Percentiles rank a stretch among this genome's conserved stretches.
These are phyloP conservation scores for Petaurus breviceps DNA, from an alignment of 2,113 vertebrate genomes.

Conservation along the genomic window DNA sequence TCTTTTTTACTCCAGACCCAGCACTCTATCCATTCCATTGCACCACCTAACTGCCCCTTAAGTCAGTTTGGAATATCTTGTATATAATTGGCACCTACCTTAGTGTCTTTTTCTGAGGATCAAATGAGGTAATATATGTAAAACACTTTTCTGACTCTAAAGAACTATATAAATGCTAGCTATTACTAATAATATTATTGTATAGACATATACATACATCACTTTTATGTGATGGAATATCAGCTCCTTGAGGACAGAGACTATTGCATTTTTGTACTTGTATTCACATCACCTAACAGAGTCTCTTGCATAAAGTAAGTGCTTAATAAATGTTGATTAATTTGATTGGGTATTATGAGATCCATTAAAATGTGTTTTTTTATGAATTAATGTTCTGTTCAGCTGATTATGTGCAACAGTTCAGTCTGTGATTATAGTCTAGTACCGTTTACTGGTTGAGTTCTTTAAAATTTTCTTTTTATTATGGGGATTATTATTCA, in stretches of 20 bases:
- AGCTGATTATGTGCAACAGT: neutral
- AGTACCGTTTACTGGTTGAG: neutral
- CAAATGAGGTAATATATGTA: neutral
- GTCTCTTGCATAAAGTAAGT: neutral
- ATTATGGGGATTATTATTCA: slow-evolving; percentile 63
- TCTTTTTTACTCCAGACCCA: no score
- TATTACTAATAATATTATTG: neutral
- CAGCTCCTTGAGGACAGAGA: neutral
- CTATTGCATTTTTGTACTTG: neutral
- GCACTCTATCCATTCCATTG: neutral
- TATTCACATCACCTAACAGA: neutral
- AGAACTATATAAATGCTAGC: neutral
- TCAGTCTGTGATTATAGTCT: neutral
- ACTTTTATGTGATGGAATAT: neutral
- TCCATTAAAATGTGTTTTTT: neutral
- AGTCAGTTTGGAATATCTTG: neutral
- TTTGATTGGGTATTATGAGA: neutral
- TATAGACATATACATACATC: neutral
- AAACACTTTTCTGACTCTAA: neutral
- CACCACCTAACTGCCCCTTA: neutral
- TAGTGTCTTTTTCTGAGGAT: neutral
- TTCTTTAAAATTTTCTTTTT: neutral
- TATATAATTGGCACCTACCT: neutral
- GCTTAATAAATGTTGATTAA: neutral
- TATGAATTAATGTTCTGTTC: neutral